Evolutionary conservation across 2,113 vertebrate genomes (phyloP).

Genomic region (Potamarius usumacintae): DNA sequence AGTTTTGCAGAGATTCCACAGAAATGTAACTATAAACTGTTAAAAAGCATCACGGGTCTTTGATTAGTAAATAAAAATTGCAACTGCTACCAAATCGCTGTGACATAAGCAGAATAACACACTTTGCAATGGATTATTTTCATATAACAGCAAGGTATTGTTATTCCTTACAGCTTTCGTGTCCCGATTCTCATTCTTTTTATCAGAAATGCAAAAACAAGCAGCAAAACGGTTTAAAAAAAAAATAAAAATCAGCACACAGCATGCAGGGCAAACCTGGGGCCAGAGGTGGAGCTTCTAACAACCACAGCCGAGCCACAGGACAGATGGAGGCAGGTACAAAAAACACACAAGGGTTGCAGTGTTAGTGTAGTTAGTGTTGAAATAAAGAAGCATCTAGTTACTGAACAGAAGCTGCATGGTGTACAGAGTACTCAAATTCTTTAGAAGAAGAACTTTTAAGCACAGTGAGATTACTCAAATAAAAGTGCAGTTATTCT

Average conservation of each 20-base stretch:
- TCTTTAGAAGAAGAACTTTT: neutral
- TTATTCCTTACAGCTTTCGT: neutral
- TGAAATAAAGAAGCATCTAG: neutral
- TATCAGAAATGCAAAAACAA: neutral
- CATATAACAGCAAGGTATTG: neutral
- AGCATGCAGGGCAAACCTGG: constrained; percentile 54
- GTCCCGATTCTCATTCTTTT: neutral
- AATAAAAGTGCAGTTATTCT: neutral
- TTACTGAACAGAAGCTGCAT: neutral
- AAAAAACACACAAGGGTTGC: constrained; percentile 42
- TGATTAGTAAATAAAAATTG: neutral
- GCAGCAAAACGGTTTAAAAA: neutral
- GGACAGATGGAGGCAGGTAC: constrained; percentile 8
- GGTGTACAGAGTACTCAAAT: neutral
- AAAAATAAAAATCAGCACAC: neutral
- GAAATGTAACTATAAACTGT: neutral
- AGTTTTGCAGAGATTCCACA: neutral
- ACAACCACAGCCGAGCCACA: constrained; percentile 45
- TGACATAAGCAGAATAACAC: neutral
- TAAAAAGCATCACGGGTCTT: too few species aligned
- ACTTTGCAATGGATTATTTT: neutral
- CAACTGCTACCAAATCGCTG: neutral
- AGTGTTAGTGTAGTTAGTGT: neutral
- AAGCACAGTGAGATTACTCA: neutral
- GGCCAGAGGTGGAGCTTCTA: constrained; percentile 64